These are phyloP conservation scores for Phoxinus dragarum DNA, from an alignment of 2,797 vertebrate genomes.

Conservation along the genomic window DNA sequence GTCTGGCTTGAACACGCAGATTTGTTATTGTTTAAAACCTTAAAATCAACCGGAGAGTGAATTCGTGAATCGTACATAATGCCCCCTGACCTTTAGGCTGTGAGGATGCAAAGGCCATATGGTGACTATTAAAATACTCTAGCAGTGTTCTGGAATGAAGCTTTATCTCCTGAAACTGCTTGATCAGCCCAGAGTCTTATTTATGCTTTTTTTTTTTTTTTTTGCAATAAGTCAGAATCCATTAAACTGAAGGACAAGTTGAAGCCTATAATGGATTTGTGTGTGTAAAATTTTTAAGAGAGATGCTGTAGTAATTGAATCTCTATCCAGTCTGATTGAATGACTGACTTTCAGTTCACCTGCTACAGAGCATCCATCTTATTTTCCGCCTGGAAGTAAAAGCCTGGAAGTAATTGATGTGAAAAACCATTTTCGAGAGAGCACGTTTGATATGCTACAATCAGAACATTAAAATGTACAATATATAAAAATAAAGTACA, in stretches of 20 bases:
- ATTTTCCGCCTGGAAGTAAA: slow-evolving; percentile 31
- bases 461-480: neutral
- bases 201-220: slow-evolving; percentile 1
- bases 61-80: slow-evolving; percentile 6
- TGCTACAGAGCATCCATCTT: slow-evolving; percentile 44
- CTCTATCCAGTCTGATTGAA: slow-evolving; percentile 44
- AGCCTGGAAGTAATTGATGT: slow-evolving; percentile 28
- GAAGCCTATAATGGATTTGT: slow-evolving; percentile 41
- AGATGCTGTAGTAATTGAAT: slow-evolving; percentile 48
- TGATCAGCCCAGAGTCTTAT: slow-evolving; percentile 32
- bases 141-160: neutral
- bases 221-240: slow-evolving; percentile 49
- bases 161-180: slow-evolving; percentile 30
- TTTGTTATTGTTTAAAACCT: slow-evolving; percentile 4
- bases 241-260: slow-evolving; percentile 45
- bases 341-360: slow-evolving; percentile 42
- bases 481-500: neutral
- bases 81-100: neutral
- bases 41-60: neutral
- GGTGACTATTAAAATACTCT: neutral
- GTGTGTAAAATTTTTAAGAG: slow-evolving; percentile 42
- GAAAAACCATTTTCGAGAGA: slow-evolving; percentile 9
- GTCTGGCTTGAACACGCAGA: neutral
- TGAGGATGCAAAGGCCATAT: neutral
- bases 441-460: neutral